These are phyloP conservation scores for Drosophila repletoides DNA, from an alignment of 1,140 invertebrate genomes.

Conservation along the genomic window DNA sequence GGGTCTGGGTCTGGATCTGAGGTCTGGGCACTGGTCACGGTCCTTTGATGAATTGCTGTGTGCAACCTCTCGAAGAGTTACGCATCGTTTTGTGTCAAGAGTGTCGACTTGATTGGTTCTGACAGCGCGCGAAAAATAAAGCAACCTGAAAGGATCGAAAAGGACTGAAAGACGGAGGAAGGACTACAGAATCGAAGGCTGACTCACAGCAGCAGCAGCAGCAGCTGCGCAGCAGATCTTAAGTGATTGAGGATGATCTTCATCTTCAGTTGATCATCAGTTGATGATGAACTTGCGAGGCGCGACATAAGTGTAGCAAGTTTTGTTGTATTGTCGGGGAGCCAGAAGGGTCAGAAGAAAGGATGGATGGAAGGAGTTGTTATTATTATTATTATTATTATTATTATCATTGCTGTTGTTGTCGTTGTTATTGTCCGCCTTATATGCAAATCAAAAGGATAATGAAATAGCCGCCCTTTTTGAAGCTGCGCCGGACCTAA, in stretches of 20 bases:
- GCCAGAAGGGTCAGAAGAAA: conserved; percentile 68
- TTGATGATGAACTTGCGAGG: conserved; percentile 52
- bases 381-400: conserved; percentile 8
- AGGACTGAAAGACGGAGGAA: conserved; percentile 27
- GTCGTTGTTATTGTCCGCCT: conserved; percentile 27
- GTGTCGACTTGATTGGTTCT: conserved; percentile 77
- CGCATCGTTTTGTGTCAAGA: conserved; percentile 79
- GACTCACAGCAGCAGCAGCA: conserved; percentile 60
- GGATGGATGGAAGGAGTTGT: no score
- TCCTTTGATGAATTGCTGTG: conserved; percentile 63
- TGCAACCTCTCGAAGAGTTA: conserved; percentile 73
- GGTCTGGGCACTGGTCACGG: conserved; percentile 51
- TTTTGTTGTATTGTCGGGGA: conserved; percentile 64
- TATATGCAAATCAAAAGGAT: conserved; percentile 69
- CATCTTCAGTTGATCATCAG: conserved; percentile 27
- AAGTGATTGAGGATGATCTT: conserved; percentile 42
- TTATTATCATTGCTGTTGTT: conserved; percentile 5
- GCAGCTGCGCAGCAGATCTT: conserved; percentile 44
- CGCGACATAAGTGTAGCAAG: conserved; percentile 75
- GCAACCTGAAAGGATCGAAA: conserved; percentile 37
- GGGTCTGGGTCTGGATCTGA: conserved; percentile 28
- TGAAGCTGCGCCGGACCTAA: conserved; percentile 40
- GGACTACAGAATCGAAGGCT: conserved; percentile 24
- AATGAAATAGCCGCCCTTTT: conserved; percentile 43
- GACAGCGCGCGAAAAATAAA: conserved; percentile 79